Percentiles rank a stretch among this genome's conserved stretches.
Conservation (phyloP, 2,888 invertebrate species). For the Loripinus fragilis region DNA sequence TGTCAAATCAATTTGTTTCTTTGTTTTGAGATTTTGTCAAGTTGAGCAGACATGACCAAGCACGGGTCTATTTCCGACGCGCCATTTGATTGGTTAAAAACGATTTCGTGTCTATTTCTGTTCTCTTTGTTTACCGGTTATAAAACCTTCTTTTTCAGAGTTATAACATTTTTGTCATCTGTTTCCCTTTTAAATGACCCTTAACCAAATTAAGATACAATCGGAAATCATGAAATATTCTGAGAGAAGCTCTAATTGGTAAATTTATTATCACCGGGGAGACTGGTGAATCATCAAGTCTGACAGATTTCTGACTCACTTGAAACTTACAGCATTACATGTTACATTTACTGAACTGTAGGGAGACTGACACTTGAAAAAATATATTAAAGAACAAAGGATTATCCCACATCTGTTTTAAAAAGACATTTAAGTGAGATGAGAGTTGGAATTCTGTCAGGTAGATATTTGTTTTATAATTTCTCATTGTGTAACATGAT, state of each 20-base stretch:
- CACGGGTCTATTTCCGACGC: conserved; percentile 67
- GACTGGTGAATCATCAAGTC: conserved; percentile 46
- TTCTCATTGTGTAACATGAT: conserved; percentile 5
- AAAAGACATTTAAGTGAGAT: conserved; percentile 1
- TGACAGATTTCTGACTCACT: conserved; percentile 43
- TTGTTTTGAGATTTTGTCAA: conserved; percentile 65
- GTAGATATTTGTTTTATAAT: not conserved
- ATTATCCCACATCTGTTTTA: not conserved
- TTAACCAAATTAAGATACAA: too few species aligned
- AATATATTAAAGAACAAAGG: not conserved
- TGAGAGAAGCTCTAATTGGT: conserved; percentile 13
- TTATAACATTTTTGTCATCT: not conserved
- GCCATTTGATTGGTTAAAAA: conserved; percentile 69
- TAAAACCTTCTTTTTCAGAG: not conserved
- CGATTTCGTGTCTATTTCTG: conserved; percentile 61
- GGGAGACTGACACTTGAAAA: not conserved
- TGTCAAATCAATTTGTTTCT: conserved; percentile 16
- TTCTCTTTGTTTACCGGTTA: conserved; percentile 57
- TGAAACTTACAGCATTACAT: not conserved
- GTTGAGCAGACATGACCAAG: conserved; percentile 70
- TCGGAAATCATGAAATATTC: too few species aligned
- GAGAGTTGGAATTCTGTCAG: conserved; percentile 4
- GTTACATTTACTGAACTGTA: conserved; percentile 15
- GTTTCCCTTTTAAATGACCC: too few species aligned
- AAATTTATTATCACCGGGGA: conserved; percentile 23